Base-by-base conservation (phyloP, 2,113 vertebrate species). In the Embiotoca jacksoni region DNA sequence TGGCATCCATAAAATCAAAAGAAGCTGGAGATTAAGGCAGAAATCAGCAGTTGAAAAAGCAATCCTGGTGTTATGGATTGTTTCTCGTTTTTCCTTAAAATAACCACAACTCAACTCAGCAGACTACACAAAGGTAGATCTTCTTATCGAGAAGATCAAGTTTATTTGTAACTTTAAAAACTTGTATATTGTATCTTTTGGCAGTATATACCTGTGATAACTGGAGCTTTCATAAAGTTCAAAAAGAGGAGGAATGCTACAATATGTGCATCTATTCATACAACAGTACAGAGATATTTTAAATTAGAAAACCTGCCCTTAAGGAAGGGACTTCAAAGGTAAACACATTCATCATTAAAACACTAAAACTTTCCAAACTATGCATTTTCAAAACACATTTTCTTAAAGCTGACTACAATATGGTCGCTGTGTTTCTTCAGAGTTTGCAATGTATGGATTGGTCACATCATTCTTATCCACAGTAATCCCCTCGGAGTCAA, bases 401-500 rank as follows among this genome's bases (percentile, higher is more conserved):
- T 72, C 52, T 66, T n/a, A 65, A 74, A 82, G 33, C 54, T 82
- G 78, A 87, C 75, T 44, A 86, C 63, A 57, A 74, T 78, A 72
- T 64, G 57, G 47, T 11, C 39, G 37, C 55, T 77, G 55, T 80
- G 37, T 66, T 75, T 83, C 62, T 64, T 86, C 66, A 59, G 57
- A 82, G 69, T 59, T 46, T 4, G 52, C 70, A 80, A 53, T 79
- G 63, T 76, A 67, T 87, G 76, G 70, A 71, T 52, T 16, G 82
- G 54, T 88, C 85, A 84, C 83, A 81, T 89, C 68, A 39, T 72
- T 86, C 62, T 75, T 80, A 82, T 83, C 75, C 53, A 33, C 57
- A n/a, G 73, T 78, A 82, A 92, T 82, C 79, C 86, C 50, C 37
- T 15, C 52, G 3, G 69, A 81, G 89, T 92, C 79, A 87, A 89